Base-by-base conservation (phyloP, 2,797 vertebrate genomes). In the Chromobotia macracanthus region DNA sequence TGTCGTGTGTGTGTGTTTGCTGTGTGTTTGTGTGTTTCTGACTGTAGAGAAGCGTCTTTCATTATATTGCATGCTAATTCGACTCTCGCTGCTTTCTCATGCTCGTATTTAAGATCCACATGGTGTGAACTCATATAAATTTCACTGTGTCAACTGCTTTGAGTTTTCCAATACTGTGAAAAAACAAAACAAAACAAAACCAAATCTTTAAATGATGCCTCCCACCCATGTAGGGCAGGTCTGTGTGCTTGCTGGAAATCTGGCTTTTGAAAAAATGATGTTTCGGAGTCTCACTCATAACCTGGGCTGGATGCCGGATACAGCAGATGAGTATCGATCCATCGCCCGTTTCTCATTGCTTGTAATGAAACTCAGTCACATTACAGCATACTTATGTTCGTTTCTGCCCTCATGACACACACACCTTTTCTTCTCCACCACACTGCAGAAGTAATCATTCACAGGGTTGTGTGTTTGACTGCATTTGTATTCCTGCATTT, bases 341-440 rank as follows among this genome's bases (percentile, higher is more conserved):
- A 25, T 44, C 16, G 51, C 75, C 76, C 78, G 80, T 79, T 84
- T 84, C 87, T 86, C 82, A 84, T 75, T 58, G 77, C 60, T 81
- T 61, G 79, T 85, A 89, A 89, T 87, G 85, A 88, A 87, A 84
- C 76, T 72, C 75, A 60, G 76, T 41, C 50, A 61, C 72, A 25
- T 80, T 25, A 56, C 74, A 71, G 88, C 84, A 87, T 87, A 84
- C 85, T 83, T 87, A 88, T 86, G 58, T 18, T 55, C 21, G 3
- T 46, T 69, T 55, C 31, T 56, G 70, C 64, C 68, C 79, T 70
- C 41, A 46, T 79, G 71, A 70, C 56, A 64, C 75, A 64, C 28
- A 58, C 18, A 56, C 18, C 48, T 61, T 6, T 73, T 53, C 12
- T 61, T 7, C 13, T 60, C 13, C 60, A 50, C 31, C 18, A 31